A percentile compares a stretch with the other conserved stretches of the same genome.
phyloP scores from a whole-genome alignment of 2,888 invertebrate species.

The Chaetoderma sp. region DNA sequence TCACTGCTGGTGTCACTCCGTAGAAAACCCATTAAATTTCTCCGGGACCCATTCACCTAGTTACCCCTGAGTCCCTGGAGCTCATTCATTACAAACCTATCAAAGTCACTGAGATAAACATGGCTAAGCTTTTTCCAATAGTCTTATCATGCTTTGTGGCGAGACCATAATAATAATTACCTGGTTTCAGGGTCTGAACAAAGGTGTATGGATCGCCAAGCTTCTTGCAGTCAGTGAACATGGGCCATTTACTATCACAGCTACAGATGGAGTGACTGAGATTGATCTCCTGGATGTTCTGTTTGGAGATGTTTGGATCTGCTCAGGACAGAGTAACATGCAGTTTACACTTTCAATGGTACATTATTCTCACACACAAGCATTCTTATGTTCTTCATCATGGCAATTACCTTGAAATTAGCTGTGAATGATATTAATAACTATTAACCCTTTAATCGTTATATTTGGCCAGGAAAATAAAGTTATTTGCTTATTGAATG shows the following conservation, averaged over 20 bases:
- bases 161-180: too few species aligned
- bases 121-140: too few species aligned
- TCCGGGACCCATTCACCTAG: too few species aligned
- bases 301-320: slow-evolving; percentile 67
- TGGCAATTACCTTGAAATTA: slow-evolving; percentile 19
- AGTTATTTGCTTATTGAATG: too few species aligned
- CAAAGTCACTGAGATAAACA: too few species aligned
- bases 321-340: slow-evolving; percentile 67
- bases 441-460: not conserved
- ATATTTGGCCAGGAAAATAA: too few species aligned
- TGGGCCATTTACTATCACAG: slow-evolving; percentile 44
- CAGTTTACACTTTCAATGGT: slow-evolving; percentile 54
- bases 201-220: slow-evolving; percentile 24
- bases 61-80: too few species aligned
- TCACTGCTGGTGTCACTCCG: too few species aligned
- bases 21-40: too few species aligned
- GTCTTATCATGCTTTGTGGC: too few species aligned
- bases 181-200: too few species aligned
- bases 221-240: slow-evolving; percentile 37
- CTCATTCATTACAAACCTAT: too few species aligned
- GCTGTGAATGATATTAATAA: not conserved
- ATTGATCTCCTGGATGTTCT: slow-evolving; percentile 50
- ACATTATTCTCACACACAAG: slow-evolving; percentile 2
- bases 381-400: slow-evolving; percentile 24
- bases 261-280: slow-evolving; percentile 23